Evolutionary conservation across 2,113 vertebrate genomes (phyloP), one percentile per base, ranked within the genome.

Genomic region (Piprites chloris): DNA sequence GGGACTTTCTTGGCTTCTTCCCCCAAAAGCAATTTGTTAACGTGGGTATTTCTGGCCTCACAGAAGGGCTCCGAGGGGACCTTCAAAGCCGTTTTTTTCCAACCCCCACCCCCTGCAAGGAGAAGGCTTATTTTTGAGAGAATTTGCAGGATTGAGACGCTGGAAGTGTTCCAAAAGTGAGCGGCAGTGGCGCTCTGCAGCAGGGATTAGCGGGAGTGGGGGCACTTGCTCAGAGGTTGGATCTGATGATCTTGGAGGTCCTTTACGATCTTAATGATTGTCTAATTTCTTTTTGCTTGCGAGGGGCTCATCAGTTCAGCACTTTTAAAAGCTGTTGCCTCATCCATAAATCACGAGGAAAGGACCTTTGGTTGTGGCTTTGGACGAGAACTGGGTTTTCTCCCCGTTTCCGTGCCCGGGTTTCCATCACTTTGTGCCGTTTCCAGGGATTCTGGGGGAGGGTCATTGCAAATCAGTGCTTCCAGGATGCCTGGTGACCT

Each of bases 151-250:
- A 18, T 80, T 53, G 72, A 82, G 80, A 56, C 17, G 7, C 30
- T n/a, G 18, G 26, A 18, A 59, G 28, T 14, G n/a, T 30, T n/a
- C 14, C 18, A 22, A 47, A 37, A 68, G 6, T 1, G 28, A 20
- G 13, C 11, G 65, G 53, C 14, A 17, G 35, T 41, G 42, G 53
- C 35, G 28, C n/a, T 39, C 33, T 1, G 9, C 3, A 18, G 4
- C 9, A 11, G 3, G 28, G n/a, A 49, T n/a, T 9, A 27, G 11
- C 10, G 28, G 50, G 27, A 6, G 3, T 17, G 28, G 16, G 1
- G 2, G 11, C 4, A 6, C 13, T 16, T 8, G 27, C 32, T 26
- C n/a, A 10, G 32, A 21, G n/a, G 22, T 10, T 39, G 52, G 63
- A 22, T 21, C 18, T 47, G 52, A 19, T 68, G 63, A 17, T 14